These are phyloP conservation scores for Drosophila sturtevanti DNA, from an alignment of 1,140 invertebrate genomes.

Conservation along the genomic window DNA sequence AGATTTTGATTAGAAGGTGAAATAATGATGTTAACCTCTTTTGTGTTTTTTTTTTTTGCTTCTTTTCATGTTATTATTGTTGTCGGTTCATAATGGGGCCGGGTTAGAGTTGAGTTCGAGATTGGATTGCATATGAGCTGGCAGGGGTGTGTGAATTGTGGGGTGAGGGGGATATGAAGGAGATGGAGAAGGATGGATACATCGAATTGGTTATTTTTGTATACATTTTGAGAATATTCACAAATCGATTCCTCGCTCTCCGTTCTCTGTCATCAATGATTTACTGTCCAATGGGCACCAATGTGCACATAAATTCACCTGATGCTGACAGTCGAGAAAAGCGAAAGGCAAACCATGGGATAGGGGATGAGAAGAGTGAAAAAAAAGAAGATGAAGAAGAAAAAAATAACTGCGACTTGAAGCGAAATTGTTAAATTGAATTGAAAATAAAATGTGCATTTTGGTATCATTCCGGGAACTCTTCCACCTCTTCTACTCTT, in stretches of 20 bases:
- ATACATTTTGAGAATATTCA: slow-evolving; percentile 1
- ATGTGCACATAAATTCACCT: slow-evolving; percentile 76
- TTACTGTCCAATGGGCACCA: slow-evolving; percentile 73
- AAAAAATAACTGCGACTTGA: slow-evolving; percentile 1
- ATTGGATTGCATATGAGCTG: slow-evolving; percentile 3
- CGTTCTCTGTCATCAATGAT: slow-evolving; percentile 51
- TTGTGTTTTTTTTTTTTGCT: slow-evolving; percentile 29
- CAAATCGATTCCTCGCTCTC: neutral
- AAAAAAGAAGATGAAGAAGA: too few species aligned
- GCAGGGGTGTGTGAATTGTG: too few species aligned
- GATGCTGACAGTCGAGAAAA: slow-evolving; percentile 75
- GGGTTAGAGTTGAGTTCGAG: slow-evolving; percentile 68
- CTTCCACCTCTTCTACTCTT: slow-evolving; percentile 2
- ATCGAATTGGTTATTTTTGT: neutral
- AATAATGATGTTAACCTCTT: slow-evolving; percentile 80
- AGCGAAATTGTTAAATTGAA: slow-evolving; percentile 65
- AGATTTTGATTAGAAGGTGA: slow-evolving; percentile 81
- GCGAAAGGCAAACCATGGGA: slow-evolving; percentile 61
- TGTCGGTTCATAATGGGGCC: slow-evolving; percentile 29
- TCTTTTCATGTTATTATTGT: slow-evolving; percentile 25
- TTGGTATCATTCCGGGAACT: slow-evolving; percentile 48
- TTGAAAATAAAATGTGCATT: slow-evolving; percentile 50
- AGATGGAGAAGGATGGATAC: neutral
- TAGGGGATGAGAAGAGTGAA: too few species aligned
- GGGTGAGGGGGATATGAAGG: slow-evolving; percentile 5